Evolutionary conservation across 2,113 vertebrate species (phyloP), one percentile per base, ranked within the genome.

Genomic region (Alethe diademata): DNA sequence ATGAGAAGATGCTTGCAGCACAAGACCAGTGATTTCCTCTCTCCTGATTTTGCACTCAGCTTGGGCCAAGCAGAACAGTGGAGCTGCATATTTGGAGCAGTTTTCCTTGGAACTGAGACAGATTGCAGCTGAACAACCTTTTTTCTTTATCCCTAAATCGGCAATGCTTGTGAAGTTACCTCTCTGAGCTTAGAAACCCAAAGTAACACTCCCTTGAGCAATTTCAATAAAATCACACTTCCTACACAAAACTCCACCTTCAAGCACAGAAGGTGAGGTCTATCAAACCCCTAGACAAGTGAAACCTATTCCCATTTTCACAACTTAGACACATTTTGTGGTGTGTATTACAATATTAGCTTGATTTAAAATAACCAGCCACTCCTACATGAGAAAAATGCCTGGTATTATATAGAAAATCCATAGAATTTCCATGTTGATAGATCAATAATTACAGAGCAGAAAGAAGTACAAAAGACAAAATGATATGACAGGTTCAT

Each of bases 401-500:
- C 4, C 17, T 80, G 26, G 18, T 38, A 48, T 85, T 65, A 18
- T 69, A 58, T 36, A 11, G 70, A 69, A 92, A 94, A 86, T 73
- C 72, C 58, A 73, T 82, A 61, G 53, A 35, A 61, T 81, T 90
- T 79, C 54, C 48, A 26, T 57, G n/a, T 40, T 79, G 28, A 25
- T 54, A 62, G 58, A 88, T 69, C 75, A 56, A 88, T 89, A 95
- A 78, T 28, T 58, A 13, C 43, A 60, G 47, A 58, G 45, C 54
- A 65, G 40, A 71, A 79, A 88, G 22, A 72, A 36, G 17, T 51
- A 70, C 54, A 86, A 80, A 87, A 86, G 7, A 5, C 15, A 94
- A 88, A 90, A 82, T 54, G 5, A 88, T 62, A 69, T 61, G 58
- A 91, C 78, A 94, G 70, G 71, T 94, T 85, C 50, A 79, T 95